Conservation (phyloP, 2,113 vertebrate genomes). For the Chaetops frenatus region DNA sequence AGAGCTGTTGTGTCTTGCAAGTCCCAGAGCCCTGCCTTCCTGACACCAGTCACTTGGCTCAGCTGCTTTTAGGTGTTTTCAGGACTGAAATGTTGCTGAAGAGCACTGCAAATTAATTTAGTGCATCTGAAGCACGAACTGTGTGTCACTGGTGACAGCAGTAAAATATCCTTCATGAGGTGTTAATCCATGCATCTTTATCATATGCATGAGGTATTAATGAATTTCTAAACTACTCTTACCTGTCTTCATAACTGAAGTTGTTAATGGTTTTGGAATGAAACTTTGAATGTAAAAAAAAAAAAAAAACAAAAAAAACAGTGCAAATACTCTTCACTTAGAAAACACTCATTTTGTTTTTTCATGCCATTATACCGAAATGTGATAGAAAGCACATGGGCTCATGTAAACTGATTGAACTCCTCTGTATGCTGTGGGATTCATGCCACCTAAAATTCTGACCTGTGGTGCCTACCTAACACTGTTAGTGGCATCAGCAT, state of each 20-base stretch:
- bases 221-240: background rate
- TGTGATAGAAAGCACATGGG: fast-evolving
- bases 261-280: background rate
- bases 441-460: background rate
- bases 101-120: background rate
- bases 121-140: background rate
- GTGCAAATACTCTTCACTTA: background rate
- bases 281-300: background rate
- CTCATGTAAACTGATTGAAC: background rate
- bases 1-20: background rate
- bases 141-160: background rate
- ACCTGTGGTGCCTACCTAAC: background rate
- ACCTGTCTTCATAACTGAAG: background rate
- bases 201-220: background rate
- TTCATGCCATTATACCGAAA: background rate
- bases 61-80: background rate
- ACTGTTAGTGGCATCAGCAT: background rate
- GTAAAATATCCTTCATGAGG: background rate
- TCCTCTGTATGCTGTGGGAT: background rate
- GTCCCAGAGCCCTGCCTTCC: background rate
- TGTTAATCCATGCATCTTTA: background rate
- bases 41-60: background rate
- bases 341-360: background rate
- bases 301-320: background rate
- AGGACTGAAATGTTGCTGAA: background rate